phyloP scores from a whole-genome alignment of 2,888 invertebrate species.

The Amphimallon solstitiale region DNA sequence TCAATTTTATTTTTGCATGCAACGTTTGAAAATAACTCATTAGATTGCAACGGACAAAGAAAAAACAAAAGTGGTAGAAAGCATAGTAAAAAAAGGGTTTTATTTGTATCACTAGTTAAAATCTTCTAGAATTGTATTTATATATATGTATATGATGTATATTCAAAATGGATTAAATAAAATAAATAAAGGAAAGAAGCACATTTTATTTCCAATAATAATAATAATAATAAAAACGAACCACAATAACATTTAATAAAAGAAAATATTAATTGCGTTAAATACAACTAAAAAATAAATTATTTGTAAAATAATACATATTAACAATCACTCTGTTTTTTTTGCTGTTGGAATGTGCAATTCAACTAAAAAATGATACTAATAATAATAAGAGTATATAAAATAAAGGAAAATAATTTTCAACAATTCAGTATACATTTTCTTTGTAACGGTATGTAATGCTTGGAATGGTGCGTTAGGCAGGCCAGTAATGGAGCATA shows the following conservation, averaged over 20 bases:
- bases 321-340: conserved; percentile 15
- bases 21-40: no score
- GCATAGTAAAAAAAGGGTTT: no score
- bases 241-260: conserved; percentile 8
- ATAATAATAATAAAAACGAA: conserved; percentile 5
- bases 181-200: neutral
- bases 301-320: neutral
- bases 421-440: neutral
- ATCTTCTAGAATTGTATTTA: no score
- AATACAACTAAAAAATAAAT: conserved; percentile 4
- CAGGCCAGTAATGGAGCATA: conserved; percentile 46
- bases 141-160: no score
- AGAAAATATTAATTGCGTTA: conserved; percentile 10
- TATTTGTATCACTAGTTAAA: no score
- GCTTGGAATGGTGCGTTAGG: conserved; percentile 27
- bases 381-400: neutral
- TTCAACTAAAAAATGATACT: conserved; percentile 3
- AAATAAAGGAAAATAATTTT: neutral
- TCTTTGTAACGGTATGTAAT: neutral
- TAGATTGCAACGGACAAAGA: no score
- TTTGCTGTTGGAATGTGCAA: neutral
- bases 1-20: no score
- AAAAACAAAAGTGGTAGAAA: no score
- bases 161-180: neutral
- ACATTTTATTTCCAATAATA: conserved; percentile 2